A percentile compares a stretch with the other conserved stretches of the same genome.
phyloP scores from a whole-genome alignment of 2,113 vertebrate genomes.

The Astatotilapia flaviijosephi region DNA sequence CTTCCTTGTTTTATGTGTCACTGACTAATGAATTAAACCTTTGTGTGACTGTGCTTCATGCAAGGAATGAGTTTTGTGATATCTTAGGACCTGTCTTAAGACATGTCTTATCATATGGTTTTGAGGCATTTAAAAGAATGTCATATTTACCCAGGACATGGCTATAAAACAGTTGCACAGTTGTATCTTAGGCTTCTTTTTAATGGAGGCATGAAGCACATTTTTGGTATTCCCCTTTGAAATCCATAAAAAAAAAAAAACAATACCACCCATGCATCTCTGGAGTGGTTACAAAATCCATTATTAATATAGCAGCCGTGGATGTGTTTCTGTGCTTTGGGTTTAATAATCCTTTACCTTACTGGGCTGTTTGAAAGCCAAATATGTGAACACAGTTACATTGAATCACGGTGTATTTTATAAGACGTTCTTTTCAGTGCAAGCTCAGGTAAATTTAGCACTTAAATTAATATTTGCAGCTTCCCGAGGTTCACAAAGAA shows the following conservation, averaged over 20 bases:
- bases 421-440: not conserved
- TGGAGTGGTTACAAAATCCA: not conserved
- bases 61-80: not conserved
- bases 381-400: not conserved
- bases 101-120: not conserved
- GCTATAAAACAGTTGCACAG: not conserved
- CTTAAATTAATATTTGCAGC: not conserved
- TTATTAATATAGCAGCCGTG: not conserved
- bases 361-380: not conserved
- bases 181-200: not conserved
- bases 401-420: not conserved
- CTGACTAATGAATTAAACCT: not conserved
- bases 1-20: not conserved
- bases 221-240: not conserved
- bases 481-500: not conserved
- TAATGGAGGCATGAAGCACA: not conserved
- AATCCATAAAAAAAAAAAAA: not conserved
- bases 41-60: not conserved
- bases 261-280: not conserved
- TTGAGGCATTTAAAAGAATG: not conserved
- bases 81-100: not conserved
- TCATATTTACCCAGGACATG: not conserved
- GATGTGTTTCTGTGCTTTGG: not conserved
- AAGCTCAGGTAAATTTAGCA: not conserved
- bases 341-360: not conserved